A percentile compares a stretch with the other conserved stretches of the same genome.
These are phyloP conservation scores for Ashinkailepas kermadecensis DNA, from an alignment of 2,888 invertebrate genomes.

Conservation along the genomic window DNA sequence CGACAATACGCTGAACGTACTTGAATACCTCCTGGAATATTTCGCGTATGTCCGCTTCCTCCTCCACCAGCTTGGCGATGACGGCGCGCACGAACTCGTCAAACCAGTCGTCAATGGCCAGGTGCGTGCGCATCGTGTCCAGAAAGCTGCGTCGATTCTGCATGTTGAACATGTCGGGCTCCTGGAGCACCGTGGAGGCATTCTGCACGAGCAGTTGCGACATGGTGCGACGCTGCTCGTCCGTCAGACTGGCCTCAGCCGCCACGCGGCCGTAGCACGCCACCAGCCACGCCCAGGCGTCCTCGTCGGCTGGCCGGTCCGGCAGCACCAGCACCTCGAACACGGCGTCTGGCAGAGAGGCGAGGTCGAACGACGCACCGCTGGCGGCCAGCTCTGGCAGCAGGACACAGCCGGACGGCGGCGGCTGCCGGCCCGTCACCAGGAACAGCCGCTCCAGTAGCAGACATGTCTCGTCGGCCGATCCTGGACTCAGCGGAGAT, in stretches of 20 bases:
- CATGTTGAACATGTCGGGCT: constrained; percentile 16
- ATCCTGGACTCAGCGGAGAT: neutral
- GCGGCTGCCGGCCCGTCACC: neutral
- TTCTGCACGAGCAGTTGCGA: neutral
- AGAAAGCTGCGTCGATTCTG: neutral
- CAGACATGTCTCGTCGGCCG: neutral
- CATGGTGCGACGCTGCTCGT: neutral
- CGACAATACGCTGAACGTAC: neutral
- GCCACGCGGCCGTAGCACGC: neutral
- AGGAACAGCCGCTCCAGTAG: constrained; percentile 14
- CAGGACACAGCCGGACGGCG: neutral
- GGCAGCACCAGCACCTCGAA: neutral
- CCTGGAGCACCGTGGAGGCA: constrained; percentile 9
- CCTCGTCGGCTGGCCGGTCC: neutral
- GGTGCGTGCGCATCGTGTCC: neutral
- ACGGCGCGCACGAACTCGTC: neutral
- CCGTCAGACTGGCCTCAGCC: neutral
- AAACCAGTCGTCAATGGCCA: constrained; percentile 20
- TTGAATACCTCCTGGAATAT: constrained; percentile 13
- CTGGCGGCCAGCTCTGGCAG: neutral
- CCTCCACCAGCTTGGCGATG: neutral
- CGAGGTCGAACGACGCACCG: neutral
- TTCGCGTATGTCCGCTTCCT: neutral
- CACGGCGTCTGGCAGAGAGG: constrained; percentile 11
- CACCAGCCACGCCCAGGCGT: constrained; percentile 10